Evolutionary conservation across 1,140 invertebrate genomes (phyloP).

Genomic region (Procambarus virginalis): DNA sequence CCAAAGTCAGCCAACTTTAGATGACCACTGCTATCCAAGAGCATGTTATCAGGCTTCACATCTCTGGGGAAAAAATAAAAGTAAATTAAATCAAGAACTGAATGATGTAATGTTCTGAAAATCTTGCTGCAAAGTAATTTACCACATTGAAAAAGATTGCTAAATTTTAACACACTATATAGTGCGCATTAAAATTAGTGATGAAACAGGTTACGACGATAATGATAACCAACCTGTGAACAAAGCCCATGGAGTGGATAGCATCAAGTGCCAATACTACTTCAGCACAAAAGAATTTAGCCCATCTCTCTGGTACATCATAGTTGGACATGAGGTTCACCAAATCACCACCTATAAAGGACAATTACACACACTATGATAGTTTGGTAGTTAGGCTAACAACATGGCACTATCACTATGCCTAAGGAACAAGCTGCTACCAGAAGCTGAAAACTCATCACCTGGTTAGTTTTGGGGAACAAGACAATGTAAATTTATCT

Average conservation of each 20-base stretch:
- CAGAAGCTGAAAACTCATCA: too few species aligned
- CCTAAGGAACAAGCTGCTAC: too few species aligned
- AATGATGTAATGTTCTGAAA: too few species aligned
- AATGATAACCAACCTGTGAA: slow-evolving; percentile 82
- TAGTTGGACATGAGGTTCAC: slow-evolving; percentile 99
- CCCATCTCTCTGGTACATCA: slow-evolving; percentile 99
- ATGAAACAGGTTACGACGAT: background rate
- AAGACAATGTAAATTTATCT: too few species aligned
- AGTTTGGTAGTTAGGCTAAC: background rate
- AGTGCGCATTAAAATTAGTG: background rate
- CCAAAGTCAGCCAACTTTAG: slow-evolving; percentile 99
- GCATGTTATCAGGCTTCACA: slow-evolving; percentile 99
- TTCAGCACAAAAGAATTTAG: slow-evolving; percentile 99
- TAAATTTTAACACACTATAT: background rate
- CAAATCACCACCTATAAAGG: slow-evolving; percentile 88
- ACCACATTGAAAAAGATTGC: too few species aligned
- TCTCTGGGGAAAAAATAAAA: slow-evolving; percentile 79
- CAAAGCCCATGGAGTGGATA: slow-evolving; percentile 99
- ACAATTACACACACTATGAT: background rate
- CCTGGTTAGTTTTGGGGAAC: too few species aligned
- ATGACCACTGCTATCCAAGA: slow-evolving; percentile 94
- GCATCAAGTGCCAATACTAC: slow-evolving; percentile 98
- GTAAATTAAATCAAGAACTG: background rate
- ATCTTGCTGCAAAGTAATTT: too few species aligned
- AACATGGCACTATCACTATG: background rate